Base-by-base conservation (phyloP, 2,797 vertebrate species). In the Huso huso region DNA sequence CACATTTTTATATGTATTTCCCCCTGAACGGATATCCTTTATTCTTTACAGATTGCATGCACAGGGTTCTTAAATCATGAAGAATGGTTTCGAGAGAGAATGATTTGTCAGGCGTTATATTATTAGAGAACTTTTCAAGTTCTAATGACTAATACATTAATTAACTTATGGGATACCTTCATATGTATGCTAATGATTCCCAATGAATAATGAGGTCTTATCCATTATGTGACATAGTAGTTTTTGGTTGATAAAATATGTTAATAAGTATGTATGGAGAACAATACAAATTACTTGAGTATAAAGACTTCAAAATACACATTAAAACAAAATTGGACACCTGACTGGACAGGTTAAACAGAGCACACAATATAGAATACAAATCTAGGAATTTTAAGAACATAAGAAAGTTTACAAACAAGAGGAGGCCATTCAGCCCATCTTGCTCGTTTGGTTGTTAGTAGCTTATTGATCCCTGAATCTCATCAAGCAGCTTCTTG, bases 91-190 rank as follows among this genome's bases (percentile, higher is more conserved):
- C 53, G 50, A 63, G 65, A 59, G 55, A 49, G 59, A 51, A 55
- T 49, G 15, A 70, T 67, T 70, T 70, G 61, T 66, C 65, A 57
- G 49, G 51, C 23, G 52, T 63, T 70, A 67, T 11, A 60, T 67
- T 70, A 64, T 62, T 57, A 53, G 57, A 15, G 53, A 53, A 51
- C 61, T 67, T 59, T 65, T 67, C 61, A 67, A 66, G 58, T 70
- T 66, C 51, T 64, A 53, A 70, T 66, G 69, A 67, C 53, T 58
- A 66, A 49, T 61, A 60, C 62, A 70, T 67, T 70, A 70, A 70
- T 70, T 63, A 70, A 48, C 62, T 67, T 37, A 66, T 64, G 53
- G 62, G 57, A 12, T 70, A 64, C 69, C 65, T 70, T 67, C 66
- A 53, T 67, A 23, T 67, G 61, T 23, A 60, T 3, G 55, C 15